Evolutionary conservation across 2,797 vertebrate species (phyloP), one percentile per base, ranked within the genome.

Genomic region (Molossus molossus): DNA sequence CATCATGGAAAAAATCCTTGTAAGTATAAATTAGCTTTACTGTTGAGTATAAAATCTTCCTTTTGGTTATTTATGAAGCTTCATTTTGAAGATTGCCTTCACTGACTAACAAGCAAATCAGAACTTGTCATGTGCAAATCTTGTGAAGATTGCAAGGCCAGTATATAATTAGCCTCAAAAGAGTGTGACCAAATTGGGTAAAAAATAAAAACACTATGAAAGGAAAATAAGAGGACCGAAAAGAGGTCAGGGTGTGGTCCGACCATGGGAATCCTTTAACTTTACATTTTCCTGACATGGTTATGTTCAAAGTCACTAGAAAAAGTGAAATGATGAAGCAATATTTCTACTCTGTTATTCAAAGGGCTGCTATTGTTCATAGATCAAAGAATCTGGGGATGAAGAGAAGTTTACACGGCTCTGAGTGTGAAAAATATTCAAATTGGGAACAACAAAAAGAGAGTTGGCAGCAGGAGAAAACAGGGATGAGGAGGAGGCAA

Each of bases 111-210:
- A 98, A 97, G 97, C 97, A 97, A 96, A 97, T 97, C 97, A 96
- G 96, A 97, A 94, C 97, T 97, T 98, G 96, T 97, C 97, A 98
- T 98, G 97, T 98, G 97, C 95, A 97, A 98, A 97, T 98, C 95
- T 98, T 96, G 94, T 97, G 97, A 97, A 97, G 90, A 96, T 81
- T 96, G 94, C 88, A 97, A 96, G 96, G 94, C 97, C 97, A 96
- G 94, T 94, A 90, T 97, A 97, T 97, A 98, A 98, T 98, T 97
- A 98, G 97, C 94, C 94, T 97, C 94, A 94, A 95, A 97, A 97
- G 88, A 97, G 93, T 97, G 97, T 97, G 97, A 97, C 96, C 96
- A 97, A 97, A 96, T 88, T 95, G 97, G 91, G 90, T 85, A 72
- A 94, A 95, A 90, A 89, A 95, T 72, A 92, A 94, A 95, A 96